These are phyloP conservation scores for Dolichoris vasculosae DNA, from an alignment of 1,140 invertebrate species.

Conservation along the genomic window DNA sequence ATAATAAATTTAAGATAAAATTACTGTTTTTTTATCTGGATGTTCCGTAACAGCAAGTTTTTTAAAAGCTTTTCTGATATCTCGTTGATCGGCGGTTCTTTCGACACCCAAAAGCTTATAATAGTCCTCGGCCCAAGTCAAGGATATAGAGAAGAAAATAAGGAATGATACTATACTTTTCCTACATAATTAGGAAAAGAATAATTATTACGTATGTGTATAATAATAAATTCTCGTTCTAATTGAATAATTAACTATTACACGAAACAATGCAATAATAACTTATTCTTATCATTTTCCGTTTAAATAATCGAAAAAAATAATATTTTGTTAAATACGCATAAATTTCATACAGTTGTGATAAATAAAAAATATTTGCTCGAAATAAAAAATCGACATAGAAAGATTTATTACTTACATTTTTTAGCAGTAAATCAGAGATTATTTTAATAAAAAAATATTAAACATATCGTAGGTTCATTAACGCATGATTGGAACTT, in stretches of 20 bases:
- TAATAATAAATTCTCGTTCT: neutral
- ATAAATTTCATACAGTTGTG: too few relatives aligned
- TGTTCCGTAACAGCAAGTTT: slow-evolving; percentile 85
- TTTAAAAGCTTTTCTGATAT: slow-evolving; percentile 89
- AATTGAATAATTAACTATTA: neutral
- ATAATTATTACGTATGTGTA: neutral
- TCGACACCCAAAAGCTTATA: slow-evolving; percentile 84
- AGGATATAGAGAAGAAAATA: slow-evolving; percentile 55
- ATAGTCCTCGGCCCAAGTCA: slow-evolving; percentile 66
- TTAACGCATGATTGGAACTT: slow-evolving; percentile 1
- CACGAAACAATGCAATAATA: neutral
- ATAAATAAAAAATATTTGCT: slow-evolving; percentile 4
- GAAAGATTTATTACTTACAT: slow-evolving; percentile 35
- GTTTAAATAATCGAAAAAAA: neutral
- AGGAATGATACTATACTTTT: neutral
- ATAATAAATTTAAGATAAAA: slow-evolving; percentile 28
- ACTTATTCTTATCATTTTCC: neutral
- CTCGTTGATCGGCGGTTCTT: slow-evolving; percentile 81
- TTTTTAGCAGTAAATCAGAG: neutral
- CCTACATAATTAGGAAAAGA: slow-evolving; percentile 1
- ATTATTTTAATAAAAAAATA: neutral
- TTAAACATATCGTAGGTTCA: neutral
- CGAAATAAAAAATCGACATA: neutral
- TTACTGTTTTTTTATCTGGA: slow-evolving; percentile 89
- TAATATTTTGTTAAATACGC: too few relatives aligned